Percentiles rank a stretch among this genome's conserved stretches.
These are phyloP conservation scores for Myotis vivesi DNA, from an alignment of 2,797 vertebrate species.

Conservation along the genomic window DNA sequence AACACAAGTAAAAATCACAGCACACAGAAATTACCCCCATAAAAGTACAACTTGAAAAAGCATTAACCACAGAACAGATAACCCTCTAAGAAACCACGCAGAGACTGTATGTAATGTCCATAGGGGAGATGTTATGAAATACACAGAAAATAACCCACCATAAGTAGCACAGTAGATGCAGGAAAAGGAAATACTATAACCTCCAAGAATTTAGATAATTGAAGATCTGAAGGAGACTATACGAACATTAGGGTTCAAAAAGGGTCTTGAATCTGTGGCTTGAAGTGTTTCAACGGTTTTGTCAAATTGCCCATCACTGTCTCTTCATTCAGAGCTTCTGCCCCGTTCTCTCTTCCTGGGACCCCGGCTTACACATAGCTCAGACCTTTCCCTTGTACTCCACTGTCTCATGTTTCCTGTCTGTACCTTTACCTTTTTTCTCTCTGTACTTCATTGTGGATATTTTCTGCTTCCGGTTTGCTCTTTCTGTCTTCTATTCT, in stretches of 20 bases:
- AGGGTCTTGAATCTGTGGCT: background rate
- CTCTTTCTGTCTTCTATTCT: background rate
- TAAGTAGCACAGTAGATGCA: background rate
- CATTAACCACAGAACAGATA: background rate
- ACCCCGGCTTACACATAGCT: background rate
- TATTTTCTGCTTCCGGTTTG: background rate
- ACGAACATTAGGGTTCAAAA: background rate
- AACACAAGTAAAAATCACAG: background rate
- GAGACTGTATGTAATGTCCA: background rate
- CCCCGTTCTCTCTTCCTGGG: background rate
- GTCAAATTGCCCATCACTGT: background rate
- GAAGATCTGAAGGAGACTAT: background rate
- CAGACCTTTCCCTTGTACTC: background rate
- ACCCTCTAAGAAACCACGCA: background rate
- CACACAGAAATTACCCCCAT: background rate
- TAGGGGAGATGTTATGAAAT: background rate
- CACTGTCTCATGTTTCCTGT: background rate
- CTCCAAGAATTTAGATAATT: background rate
- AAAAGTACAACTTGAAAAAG: background rate
- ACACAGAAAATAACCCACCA: background rate
- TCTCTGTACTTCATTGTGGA: background rate
- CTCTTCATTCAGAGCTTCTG: background rate
- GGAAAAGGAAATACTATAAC: background rate
- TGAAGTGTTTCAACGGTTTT: background rate
- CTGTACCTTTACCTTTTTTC: background rate